Evolutionary conservation across 30 jellyfish, hydroid and myxozoan species (phyloP), one percentile per base, ranked within the genome.

Genomic region (Pelagia noctiluca): DNA sequence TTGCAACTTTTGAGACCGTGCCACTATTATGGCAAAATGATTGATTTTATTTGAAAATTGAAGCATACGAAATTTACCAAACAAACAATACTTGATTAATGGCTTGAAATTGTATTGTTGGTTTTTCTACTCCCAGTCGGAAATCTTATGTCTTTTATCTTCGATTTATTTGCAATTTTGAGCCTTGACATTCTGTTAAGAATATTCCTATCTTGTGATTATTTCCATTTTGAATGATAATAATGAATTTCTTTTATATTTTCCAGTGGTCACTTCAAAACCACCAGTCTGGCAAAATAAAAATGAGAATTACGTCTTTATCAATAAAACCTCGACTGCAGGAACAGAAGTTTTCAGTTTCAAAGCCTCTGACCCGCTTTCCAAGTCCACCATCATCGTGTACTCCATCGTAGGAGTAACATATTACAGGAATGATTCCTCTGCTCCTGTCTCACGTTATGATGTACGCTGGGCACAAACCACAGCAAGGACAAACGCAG

Each of bases 341-440:
- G 85, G 85, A 18, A 33, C 85, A 12, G 66, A 1, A 0, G 50
- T 73, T 0, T 73, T 0, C 85, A 23, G 26, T 0, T 19, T 73
- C 1, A 28, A 12, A 3, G 73, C 73, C 2, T 26, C 35, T 12
- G 85, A 73, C 25, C 31, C 53, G 10, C 26, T 31, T 30, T 36
- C 73, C 13, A 36, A 26, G 4, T 8, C 68, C 68, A 73, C 48
- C 32, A 30, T 73, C 33, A 30, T 73, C 33, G 28, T 73, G 34
- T 73, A 19, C 74, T 73, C 85, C 11, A 49, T 73, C 0, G 35
- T 73, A 26, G 85, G 85, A 19, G 85, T 73, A 3, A 73, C 85
- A 46, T 73, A 73, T 49, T 73, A 73, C 66, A 46, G 24, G 3
- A 49, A 50, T 42, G 85, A 30, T 3, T 0, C 73, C 31, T 21